These are phyloP conservation scores for Drosophila subsilvestris DNA, from an alignment of 2,888 invertebrate genomes.

Conservation along the genomic window DNA sequence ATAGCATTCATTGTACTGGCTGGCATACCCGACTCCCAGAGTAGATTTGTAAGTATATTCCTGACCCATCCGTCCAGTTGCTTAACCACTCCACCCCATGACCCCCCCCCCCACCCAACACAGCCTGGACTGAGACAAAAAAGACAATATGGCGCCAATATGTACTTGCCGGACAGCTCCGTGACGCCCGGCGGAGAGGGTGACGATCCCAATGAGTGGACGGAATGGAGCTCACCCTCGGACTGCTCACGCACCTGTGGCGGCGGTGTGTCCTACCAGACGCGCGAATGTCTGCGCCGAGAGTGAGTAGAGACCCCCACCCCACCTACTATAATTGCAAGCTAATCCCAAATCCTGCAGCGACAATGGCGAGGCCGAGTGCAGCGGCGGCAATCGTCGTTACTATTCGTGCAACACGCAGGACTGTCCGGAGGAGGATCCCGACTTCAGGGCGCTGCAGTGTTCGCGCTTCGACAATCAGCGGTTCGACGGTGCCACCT, in stretches of 20 bases:
- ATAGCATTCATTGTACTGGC: constrained; percentile 86
- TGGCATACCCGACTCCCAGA: constrained; percentile 85
- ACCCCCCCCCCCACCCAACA: too few relatives aligned
- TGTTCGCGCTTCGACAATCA: constrained; percentile 93
- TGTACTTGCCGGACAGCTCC: constrained; percentile 89
- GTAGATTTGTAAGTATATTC: constrained; percentile 87
- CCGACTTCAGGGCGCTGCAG: constrained; percentile 94
- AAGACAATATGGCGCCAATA: constrained; percentile 90
- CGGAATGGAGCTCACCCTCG: constrained; percentile 92
- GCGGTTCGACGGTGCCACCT: constrained; percentile 91
- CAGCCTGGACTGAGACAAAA: constrained; percentile 90
- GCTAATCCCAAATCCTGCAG: constrained; percentile 82
- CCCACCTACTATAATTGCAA: neutral
- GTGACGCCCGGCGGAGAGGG: constrained; percentile 89
- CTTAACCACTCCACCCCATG: too few relatives aligned
- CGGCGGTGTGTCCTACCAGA: constrained; percentile 95
- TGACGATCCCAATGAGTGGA: constrained; percentile 88
- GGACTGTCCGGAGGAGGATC: constrained; percentile 91
- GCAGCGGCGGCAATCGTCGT: constrained; percentile 91
- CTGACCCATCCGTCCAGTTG: too few relatives aligned
- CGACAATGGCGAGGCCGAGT: constrained; percentile 87
- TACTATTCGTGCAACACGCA: constrained; percentile 96
- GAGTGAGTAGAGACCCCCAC: constrained; percentile 84
- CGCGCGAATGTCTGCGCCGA: constrained; percentile 89
- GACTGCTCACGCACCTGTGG: constrained; percentile 96